These are phyloP conservation scores for Ceratosolen solmsi DNA, from an alignment of 1,140 invertebrate genomes.

Conservation along the genomic window DNA sequence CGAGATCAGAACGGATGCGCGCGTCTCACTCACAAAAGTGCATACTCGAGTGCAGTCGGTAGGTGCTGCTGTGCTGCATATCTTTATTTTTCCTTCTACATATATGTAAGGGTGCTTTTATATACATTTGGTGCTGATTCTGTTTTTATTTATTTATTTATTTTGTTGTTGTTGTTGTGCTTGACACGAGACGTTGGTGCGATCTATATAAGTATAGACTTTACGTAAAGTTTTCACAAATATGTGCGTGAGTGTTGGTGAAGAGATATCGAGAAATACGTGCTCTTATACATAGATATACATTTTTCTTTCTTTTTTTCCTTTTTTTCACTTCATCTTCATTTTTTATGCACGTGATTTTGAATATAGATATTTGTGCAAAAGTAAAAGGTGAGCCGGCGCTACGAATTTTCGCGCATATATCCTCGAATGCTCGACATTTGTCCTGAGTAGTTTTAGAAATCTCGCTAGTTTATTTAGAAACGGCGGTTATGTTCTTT, in stretches of 20 bases:
- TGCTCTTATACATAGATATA: slow-evolving; percentile 53
- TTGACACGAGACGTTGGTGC: slow-evolving; percentile 60
- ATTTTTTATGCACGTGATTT: slow-evolving; percentile 52
- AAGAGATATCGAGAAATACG: slow-evolving; percentile 54
- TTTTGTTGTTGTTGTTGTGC: slow-evolving; percentile 57
- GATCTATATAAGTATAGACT: slow-evolving; percentile 48
- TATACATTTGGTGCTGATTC: slow-evolving; percentile 65
- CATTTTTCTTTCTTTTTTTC: neutral
- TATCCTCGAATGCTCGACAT: slow-evolving; percentile 25
- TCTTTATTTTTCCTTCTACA: slow-evolving; percentile 28
- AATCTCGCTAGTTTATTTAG: slow-evolving; percentile 12
- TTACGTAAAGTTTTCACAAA: slow-evolving; percentile 19
- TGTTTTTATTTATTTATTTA: neutral
- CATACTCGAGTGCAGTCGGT: slow-evolving; percentile 25
- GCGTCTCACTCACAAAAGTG: slow-evolving; percentile 18
- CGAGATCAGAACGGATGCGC: slow-evolving; percentile 48
- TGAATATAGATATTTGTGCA: slow-evolving; percentile 45
- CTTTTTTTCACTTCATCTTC: too few species aligned
- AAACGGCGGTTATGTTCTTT: neutral
- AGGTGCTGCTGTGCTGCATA: slow-evolving; percentile 43
- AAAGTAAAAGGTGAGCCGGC: slow-evolving; percentile 33
- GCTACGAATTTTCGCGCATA: slow-evolving; percentile 18
- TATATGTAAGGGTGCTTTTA: slow-evolving; percentile 60
- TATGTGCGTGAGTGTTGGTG: slow-evolving; percentile 40
- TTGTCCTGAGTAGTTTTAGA: slow-evolving; percentile 9